A percentile compares a stretch with the other conserved stretches of the same genome.
Evolutionary conservation across 2,797 vertebrate genomes (phyloP).

Genomic region (Microctenopoma stevenorrisi): DNA sequence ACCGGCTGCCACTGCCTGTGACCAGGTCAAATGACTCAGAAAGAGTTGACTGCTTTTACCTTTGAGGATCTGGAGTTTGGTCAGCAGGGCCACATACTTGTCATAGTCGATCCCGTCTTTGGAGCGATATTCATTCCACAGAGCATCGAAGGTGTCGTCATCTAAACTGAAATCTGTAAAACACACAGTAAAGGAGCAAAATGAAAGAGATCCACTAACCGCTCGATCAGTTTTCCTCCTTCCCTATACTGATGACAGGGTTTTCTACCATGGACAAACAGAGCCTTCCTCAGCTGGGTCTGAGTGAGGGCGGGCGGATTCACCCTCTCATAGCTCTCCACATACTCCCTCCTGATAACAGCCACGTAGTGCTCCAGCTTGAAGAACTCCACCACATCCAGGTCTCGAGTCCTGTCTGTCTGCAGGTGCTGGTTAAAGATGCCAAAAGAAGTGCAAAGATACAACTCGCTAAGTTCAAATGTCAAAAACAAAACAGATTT

Average conservation of each 20-base stretch:
- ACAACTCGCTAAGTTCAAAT: background rate
- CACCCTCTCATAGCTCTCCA: conserved; percentile 58
- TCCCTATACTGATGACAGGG: no score
- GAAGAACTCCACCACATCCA: conserved; percentile 65
- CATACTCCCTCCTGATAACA: conserved; percentile 60
- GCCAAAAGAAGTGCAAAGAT: background rate
- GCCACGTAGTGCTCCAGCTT: conserved; percentile 67
- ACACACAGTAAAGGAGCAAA: accelerated
- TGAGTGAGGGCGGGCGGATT: conserved; percentile 48
- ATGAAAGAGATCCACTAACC: background rate
- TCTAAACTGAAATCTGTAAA: conserved; percentile 56
- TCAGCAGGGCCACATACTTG: conserved; percentile 60
- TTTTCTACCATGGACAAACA: conserved; percentile 53
- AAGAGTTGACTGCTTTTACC: conserved; percentile 7
- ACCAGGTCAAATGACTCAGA: no score
- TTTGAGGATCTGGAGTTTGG: conserved; percentile 71
- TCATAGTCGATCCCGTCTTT: conserved; percentile 62
- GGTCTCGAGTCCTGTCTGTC: conserved; percentile 61
- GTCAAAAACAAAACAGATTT: background rate
- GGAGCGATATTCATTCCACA: conserved; percentile 62
- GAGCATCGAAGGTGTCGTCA: conserved; percentile 50
- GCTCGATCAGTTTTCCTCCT: background rate
- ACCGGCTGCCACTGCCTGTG: no score
- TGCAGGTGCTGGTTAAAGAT: conserved; percentile 49
- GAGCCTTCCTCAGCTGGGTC: conserved; percentile 55